These are phyloP conservation scores for Mus minutoides DNA, from an alignment of 2,797 vertebrate species.

Conservation along the genomic window DNA sequence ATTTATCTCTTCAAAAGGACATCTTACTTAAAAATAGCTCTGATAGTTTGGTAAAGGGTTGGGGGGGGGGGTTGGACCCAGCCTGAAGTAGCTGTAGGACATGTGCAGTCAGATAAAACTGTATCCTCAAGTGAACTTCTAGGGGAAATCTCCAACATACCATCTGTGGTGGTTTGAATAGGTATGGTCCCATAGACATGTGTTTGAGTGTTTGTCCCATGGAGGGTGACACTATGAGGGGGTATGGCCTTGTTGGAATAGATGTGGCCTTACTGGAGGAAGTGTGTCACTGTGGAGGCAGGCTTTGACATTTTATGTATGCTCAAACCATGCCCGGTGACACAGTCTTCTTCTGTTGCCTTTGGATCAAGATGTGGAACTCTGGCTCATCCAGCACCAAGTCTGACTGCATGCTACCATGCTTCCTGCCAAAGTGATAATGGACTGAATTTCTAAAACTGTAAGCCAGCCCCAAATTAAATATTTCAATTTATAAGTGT, in stretches of 20 bases:
- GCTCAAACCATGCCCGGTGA: not conserved
- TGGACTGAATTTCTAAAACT: no score
- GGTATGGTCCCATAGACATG: not conserved
- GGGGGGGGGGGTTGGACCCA: not conserved
- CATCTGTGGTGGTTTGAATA: not conserved
- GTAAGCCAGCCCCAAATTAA: no score
- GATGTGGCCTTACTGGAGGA: not conserved
- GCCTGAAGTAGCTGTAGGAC: not conserved
- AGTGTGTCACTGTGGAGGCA: not conserved
- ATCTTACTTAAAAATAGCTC: constrained; percentile 6
- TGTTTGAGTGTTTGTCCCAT: not conserved
- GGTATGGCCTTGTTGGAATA: not conserved
- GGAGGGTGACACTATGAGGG: not conserved
- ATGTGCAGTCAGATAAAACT: not conserved
- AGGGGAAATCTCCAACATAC: not conserved
- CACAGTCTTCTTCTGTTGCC: not conserved
- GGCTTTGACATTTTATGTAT: not conserved
- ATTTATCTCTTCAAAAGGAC: not conserved
- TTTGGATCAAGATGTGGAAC: not conserved
- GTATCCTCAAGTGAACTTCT: not conserved
- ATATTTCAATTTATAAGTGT: not conserved
- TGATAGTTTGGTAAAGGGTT: constrained; percentile 6
- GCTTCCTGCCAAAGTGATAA: not conserved
- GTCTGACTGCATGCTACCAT: not conserved
- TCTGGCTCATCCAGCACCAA: not conserved